phyloP scores from a whole-genome alignment of 1,140 invertebrate genomes.

The Trichonephila inaurata region DNA sequence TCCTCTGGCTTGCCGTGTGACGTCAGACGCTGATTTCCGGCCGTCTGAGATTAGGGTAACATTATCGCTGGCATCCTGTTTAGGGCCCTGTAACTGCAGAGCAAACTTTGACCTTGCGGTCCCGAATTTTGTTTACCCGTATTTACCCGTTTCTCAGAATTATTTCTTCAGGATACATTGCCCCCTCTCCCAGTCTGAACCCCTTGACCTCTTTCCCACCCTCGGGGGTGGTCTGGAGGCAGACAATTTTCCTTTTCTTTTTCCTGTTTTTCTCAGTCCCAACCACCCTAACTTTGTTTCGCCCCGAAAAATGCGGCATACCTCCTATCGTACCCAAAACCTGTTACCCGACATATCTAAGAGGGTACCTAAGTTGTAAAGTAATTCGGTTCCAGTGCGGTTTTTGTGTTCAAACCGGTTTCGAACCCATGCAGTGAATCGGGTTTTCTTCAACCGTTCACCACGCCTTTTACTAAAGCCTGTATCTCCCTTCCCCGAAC shows the following conservation, averaged over 20 bases:
- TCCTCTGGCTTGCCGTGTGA: constrained; percentile 26
- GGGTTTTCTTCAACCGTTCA: background rate
- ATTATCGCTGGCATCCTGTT: constrained; percentile 66
- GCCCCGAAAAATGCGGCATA: no score
- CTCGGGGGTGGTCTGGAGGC: background rate
- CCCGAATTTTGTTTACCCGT: constrained; percentile 58
- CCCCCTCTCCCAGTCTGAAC: background rate
- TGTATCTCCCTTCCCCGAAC: background rate
- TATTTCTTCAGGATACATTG: background rate
- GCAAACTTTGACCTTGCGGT: background rate
- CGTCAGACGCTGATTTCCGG: constrained; percentile 53
- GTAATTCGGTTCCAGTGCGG: background rate
- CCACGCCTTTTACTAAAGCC: background rate
- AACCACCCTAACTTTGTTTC: background rate
- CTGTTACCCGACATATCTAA: constrained; percentile 11
- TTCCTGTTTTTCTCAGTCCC: background rate
- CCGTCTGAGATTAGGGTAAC: constrained; percentile 28
- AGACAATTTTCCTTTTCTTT: background rate
- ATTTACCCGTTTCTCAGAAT: constrained; percentile 64
- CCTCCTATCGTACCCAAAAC: background rate
- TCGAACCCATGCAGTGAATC: background rate
- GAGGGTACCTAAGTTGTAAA: background rate
- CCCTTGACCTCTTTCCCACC: constrained; percentile 18
- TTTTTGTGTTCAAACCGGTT: constrained; percentile 15
- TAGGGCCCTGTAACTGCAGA: background rate